phyloP scores from a whole-genome alignment of 1,140 invertebrate species.

The Drosophila sulfurigaster region DNA sequence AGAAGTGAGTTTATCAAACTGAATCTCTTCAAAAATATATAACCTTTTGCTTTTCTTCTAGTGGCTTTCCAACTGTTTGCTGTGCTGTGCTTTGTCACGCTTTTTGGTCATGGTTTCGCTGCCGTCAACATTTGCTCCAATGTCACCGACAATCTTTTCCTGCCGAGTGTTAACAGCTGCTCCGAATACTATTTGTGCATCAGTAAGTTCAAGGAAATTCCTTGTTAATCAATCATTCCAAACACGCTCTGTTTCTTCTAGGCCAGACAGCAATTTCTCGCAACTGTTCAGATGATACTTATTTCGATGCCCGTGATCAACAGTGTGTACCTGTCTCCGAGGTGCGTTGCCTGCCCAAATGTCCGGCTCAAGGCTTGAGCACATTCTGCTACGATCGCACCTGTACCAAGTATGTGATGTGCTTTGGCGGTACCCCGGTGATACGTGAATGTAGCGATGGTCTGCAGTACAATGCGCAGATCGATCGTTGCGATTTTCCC shows the following conservation, averaged over 20 bases:
- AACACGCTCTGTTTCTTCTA: not conserved
- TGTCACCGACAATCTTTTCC: slow-evolving; percentile 62
- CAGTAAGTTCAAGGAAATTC: slow-evolving; percentile 34
- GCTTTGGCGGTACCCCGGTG: slow-evolving; percentile 59
- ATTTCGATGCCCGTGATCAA: slow-evolving; percentile 68
- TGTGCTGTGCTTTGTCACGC: slow-evolving; percentile 23
- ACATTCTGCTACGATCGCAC: slow-evolving; percentile 75
- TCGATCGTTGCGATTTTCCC: slow-evolving; percentile 76
- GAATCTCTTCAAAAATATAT: too few species aligned
- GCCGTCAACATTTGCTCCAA: slow-evolving; percentile 65
- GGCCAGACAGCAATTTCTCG: slow-evolving; percentile 48
- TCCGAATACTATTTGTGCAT: slow-evolving; percentile 70
- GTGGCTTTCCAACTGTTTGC: slow-evolving; percentile 52
- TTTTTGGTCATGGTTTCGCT: slow-evolving; percentile 5
- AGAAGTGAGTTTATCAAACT: slow-evolving; percentile 33
- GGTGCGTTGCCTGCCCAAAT: slow-evolving; percentile 59
- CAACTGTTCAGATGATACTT: slow-evolving; percentile 30
- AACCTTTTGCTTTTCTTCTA: not conserved
- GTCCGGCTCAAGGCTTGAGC: slow-evolving; percentile 48
- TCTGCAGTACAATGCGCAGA: slow-evolving; percentile 71
- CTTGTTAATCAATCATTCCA: not conserved
- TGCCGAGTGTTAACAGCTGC: slow-evolving; percentile 66
- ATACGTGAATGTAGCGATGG: slow-evolving; percentile 64
- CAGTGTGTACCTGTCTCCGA: slow-evolving; percentile 55
- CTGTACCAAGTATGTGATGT: slow-evolving; percentile 77